A percentile compares a stretch with the other conserved stretches of the same genome.
Conservation (phyloP, 2,113 vertebrate genomes). For the Anser cygnoides region DNA sequence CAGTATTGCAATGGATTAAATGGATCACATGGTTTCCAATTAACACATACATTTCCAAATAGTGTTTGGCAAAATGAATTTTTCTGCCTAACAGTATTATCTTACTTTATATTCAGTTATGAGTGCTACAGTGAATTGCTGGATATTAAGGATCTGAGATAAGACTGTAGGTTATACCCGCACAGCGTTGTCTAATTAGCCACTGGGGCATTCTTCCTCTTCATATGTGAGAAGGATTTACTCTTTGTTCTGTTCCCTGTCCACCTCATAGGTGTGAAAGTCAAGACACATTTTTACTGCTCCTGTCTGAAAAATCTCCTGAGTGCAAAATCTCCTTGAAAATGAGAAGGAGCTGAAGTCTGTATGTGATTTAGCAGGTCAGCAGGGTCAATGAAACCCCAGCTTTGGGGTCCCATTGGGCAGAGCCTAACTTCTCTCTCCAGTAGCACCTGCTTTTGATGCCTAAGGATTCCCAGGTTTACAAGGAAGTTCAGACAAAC, state of each 20-base stretch:
- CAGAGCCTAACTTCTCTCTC: not conserved
- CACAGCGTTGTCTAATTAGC: not conserved
- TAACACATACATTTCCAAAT: not conserved
- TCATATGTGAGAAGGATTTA: not conserved
- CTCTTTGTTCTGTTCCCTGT: not conserved
- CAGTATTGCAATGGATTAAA: not conserved
- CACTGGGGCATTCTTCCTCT: not conserved
- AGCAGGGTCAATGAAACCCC: not conserved
- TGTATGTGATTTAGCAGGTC: not conserved
- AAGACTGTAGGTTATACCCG: not conserved
- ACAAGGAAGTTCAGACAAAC: not conserved
- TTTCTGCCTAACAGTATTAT: not conserved
- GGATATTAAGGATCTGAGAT: not conserved
- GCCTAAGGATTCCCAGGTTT: not conserved
- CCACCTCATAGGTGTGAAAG: not conserved
- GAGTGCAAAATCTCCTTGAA: not conserved
- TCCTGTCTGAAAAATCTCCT: not conserved
- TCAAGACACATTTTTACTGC: not conserved
- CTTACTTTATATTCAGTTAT: not conserved
- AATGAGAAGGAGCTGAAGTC: not conserved
- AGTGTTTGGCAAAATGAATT: not conserved
- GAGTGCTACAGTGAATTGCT: not conserved
- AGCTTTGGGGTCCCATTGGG: not conserved
- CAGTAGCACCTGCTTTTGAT: not conserved
- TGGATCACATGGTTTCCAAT: rapidly evolving